Percentiles rank a stretch among this genome's conserved stretches.
Conservation (phyloP, 2,888 invertebrate species). For the Clusia tigrina region DNA sequence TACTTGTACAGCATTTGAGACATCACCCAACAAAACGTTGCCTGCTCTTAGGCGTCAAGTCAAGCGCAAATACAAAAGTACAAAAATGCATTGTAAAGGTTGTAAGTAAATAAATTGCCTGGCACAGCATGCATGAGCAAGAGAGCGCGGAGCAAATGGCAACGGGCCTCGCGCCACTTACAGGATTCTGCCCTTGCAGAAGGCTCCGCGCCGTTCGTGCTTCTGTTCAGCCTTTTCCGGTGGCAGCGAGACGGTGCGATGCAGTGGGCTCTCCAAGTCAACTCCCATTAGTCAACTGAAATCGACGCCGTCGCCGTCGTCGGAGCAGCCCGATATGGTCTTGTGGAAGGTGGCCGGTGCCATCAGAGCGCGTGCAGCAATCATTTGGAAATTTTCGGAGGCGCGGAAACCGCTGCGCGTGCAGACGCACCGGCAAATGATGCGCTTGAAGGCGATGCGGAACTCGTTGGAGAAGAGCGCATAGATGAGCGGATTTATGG, state of each 20-base stretch:
- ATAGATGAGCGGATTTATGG: slow-evolving; percentile 94
- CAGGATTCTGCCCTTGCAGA: slow-evolving; percentile 51
- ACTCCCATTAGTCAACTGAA: slow-evolving; percentile 62
- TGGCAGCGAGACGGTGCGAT: slow-evolving; percentile 52
- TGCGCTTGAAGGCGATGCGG: slow-evolving; percentile 91
- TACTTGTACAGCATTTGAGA: not conserved
- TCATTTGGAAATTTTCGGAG: slow-evolving; percentile 64
- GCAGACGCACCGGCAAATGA: slow-evolving; percentile 86
- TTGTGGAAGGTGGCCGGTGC: slow-evolving; percentile 64
- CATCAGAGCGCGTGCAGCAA: slow-evolving; percentile 60
- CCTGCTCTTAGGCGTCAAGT: slow-evolving; percentile 10
- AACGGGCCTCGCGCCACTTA: slow-evolving; percentile 35
- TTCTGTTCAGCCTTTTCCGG: slow-evolving; percentile 32
- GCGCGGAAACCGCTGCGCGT: slow-evolving; percentile 64
- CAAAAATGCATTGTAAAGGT: slow-evolving; percentile 28
- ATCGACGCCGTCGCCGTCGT: slow-evolving; percentile 59
- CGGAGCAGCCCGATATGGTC: slow-evolving; percentile 62
- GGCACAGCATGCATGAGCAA: no score
- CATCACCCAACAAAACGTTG: not conserved
- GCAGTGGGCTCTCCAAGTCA: slow-evolving; percentile 47
- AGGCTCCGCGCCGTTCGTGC: slow-evolving; percentile 50
- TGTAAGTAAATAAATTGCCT: no score
- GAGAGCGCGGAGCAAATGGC: no score
- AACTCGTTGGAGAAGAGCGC: slow-evolving; percentile 95
- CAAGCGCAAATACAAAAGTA: slow-evolving; percentile 21